Evolutionary conservation across 1,140 invertebrate genomes (phyloP), one percentile per base, ranked within the genome.

Genomic region (Melipona quadrifasciata): DNA sequence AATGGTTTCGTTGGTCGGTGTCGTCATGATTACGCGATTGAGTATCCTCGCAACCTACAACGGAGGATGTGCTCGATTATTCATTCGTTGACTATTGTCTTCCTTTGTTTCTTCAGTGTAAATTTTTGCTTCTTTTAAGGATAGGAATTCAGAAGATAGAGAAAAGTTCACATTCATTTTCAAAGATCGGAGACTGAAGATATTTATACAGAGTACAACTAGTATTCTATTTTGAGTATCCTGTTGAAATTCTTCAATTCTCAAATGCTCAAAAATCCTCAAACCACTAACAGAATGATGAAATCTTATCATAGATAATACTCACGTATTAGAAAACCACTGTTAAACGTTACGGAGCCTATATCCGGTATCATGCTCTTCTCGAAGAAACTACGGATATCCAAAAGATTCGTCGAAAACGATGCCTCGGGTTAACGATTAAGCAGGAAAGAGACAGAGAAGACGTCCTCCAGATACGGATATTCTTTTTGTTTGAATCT

Each of bases 1-100:
- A 84, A 67, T 82, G 81, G 74, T 88, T 78, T 78, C 77, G 31
- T 5, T 21, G 57, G 19, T 73, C 8, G 31, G 51, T 73, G 77
- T 61, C 68, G 24, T 80, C 58, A 57, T 64, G 70, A 80, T 73
- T 55, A 80, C 61, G 6, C 24, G 24, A 19, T 27, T 80, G 55
- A 67, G 61, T 61, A 70, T 79, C 68, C 19, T 31, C 3, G 51
- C 71, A 64, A 55, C 27, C 0, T 47, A 47, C 39, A 39, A 39
- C 39, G 39, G 8, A 47, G 17, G 2, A 31, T 55, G 17, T 10
- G 3, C 19, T 19, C 2, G 2, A 5, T 34, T 39, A 14, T 31
- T 34, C 8, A 53, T 34, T 24, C 70, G 19, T 68, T 10, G 21
- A 34, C 24, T 34, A 24, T 64, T 39, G 31, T 31, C 31, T 4